phyloP scores from a whole-genome alignment of 2,113 vertebrate species.

The Lophius piscatorius region DNA sequence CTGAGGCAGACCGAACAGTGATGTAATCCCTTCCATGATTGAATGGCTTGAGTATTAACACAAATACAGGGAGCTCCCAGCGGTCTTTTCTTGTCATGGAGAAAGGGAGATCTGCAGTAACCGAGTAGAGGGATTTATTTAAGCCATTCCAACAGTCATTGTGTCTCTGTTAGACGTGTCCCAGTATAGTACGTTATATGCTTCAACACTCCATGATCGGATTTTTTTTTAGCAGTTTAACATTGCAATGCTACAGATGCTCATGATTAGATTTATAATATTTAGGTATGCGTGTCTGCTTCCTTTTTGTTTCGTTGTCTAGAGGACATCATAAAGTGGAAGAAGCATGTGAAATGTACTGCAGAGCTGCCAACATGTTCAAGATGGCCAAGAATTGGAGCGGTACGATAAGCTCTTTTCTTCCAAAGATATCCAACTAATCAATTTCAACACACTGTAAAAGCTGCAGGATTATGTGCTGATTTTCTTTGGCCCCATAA shows the following conservation, averaged over 20 bases:
- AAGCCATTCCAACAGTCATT: slow-evolving; percentile 5
- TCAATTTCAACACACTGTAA: slow-evolving; percentile 5
- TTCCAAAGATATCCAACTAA: neutral
- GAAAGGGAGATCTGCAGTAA: slow-evolving; percentile 11
- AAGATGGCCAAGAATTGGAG: slow-evolving; percentile 99
- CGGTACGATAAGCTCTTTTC: slow-evolving; percentile 77
- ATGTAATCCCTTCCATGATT: slow-evolving; percentile 41
- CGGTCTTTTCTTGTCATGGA: slow-evolving; percentile 28
- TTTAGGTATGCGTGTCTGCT: neutral
- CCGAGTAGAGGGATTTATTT: slow-evolving; percentile 11
- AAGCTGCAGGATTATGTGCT: slow-evolving; percentile 9
- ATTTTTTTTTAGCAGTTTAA: too few relatives aligned
- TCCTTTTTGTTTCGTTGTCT: slow-evolving; percentile 15
- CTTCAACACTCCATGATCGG: too few relatives aligned
- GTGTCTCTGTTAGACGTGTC: neutral
- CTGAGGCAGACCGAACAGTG: slow-evolving; percentile 28
- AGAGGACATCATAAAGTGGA: slow-evolving; percentile 95
- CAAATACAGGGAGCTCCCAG: slow-evolving; percentile 28
- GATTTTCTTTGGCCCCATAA: slow-evolving; percentile 2
- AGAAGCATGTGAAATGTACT: slow-evolving; percentile 99
- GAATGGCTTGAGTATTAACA: slow-evolving; percentile 37
- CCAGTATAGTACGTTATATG: neutral
- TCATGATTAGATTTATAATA: too few relatives aligned
- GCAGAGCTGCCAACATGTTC: slow-evolving; percentile 99
- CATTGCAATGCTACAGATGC: too few relatives aligned